Conservation (phyloP, 2,113 vertebrate species). For the Burhinus bistriatus region DNA sequence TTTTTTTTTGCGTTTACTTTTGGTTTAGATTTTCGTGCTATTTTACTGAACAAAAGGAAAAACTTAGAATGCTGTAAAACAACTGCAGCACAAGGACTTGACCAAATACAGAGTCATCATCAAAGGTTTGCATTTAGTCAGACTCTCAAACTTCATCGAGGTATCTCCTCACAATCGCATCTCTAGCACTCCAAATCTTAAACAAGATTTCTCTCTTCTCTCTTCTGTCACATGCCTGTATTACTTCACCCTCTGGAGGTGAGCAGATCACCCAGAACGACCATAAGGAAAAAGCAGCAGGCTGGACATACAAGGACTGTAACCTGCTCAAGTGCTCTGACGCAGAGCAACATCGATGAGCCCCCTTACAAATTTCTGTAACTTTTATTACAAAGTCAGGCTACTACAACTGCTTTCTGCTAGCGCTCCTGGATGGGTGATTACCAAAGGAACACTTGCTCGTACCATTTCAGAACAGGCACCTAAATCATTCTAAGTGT, state of each 20-base stretch:
- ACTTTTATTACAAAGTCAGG: too few relatives aligned
- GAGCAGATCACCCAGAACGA: background rate
- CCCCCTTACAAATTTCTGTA: too few relatives aligned
- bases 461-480: background rate
- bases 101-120: background rate
- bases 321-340: background rate
- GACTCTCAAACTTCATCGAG: background rate
- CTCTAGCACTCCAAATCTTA: background rate
- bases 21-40: background rate
- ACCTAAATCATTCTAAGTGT: background rate
- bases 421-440: too few relatives aligned
- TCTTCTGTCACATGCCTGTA: background rate
- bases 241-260: background rate
- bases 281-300: background rate
- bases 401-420: too few relatives aligned
- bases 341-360: too few relatives aligned
- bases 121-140: background rate
- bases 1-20: background rate
- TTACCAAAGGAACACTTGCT: background rate
- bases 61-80: background rate
- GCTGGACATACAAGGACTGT: background rate
- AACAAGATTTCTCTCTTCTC: background rate
- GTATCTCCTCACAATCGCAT: background rate
- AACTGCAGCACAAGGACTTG: background rate
- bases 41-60: background rate